A percentile compares a stretch with the other conserved stretches of the same genome.
phyloP scores from a whole-genome alignment of 2,113 vertebrate genomes.

The Ageneiosus marmoratus region DNA sequence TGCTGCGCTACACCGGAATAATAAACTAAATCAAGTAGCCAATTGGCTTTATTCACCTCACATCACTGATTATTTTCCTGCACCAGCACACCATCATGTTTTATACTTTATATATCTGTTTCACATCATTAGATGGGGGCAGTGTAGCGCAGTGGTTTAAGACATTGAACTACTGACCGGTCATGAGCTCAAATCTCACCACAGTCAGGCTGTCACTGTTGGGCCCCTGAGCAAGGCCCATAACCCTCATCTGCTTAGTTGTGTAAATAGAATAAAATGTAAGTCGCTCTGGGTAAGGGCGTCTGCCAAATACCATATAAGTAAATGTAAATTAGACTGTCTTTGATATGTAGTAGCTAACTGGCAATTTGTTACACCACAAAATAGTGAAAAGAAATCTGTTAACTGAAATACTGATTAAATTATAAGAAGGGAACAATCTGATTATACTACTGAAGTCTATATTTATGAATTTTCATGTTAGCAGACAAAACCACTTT shows the following conservation, averaged over 20 bases:
- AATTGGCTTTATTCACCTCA: background rate
- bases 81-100: background rate
- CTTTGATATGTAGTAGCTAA: background rate
- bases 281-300: no score
- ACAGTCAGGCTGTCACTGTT: no score
- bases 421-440: background rate
- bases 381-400: background rate
- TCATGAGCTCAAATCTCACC: no score
- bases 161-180: no score
- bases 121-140: background rate
- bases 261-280: no score
- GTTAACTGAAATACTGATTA: background rate
- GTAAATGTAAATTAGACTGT: no score
- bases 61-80: background rate
- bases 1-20: background rate
- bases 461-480: background rate
- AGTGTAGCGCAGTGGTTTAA: no score
- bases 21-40: background rate
- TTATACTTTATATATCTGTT: background rate
- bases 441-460: no score
- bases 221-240: no score
- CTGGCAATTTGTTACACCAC: background rate
- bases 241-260: no score
- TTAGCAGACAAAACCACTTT: background rate
- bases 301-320: no score